Evolutionary conservation across 1,140 invertebrate genomes (phyloP).

Genomic region (Babylonia areolata): DNA sequence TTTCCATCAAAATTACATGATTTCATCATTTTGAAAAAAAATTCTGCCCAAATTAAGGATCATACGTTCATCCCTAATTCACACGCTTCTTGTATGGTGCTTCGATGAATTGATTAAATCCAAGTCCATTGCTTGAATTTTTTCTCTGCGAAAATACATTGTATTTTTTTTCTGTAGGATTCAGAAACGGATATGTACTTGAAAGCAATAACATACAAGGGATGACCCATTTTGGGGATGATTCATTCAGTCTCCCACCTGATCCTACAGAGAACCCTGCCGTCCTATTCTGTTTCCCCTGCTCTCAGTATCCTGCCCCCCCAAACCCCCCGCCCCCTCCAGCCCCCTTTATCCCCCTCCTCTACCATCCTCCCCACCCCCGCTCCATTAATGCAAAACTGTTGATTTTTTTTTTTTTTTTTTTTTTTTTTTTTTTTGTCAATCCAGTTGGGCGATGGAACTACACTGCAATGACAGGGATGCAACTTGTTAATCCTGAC

Average conservation of each 20-base stretch:
- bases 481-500: conserved; percentile 25
- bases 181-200: conserved; percentile 8
- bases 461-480: conserved; percentile 22
- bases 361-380: neutral
- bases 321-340: neutral
- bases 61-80: neutral
- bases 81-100: neutral
- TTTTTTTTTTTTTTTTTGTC: neutral
- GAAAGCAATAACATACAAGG: neutral
- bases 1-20: neutral
- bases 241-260: neutral
- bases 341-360: neutral
- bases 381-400: neutral
- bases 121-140: neutral
- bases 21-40: too few relatives aligned
- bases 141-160: neutral
- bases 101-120: neutral
- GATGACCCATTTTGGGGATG: neutral
- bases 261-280: neutral
- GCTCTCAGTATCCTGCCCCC: neutral
- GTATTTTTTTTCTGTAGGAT: neutral
- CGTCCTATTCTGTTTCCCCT: neutral
- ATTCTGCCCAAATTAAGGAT: too few relatives aligned
- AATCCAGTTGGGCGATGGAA: neutral
- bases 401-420: neutral